These are phyloP conservation scores for Pterophyllum scalare DNA, from an alignment of 2,113 vertebrate species.

Conservation along the genomic window DNA sequence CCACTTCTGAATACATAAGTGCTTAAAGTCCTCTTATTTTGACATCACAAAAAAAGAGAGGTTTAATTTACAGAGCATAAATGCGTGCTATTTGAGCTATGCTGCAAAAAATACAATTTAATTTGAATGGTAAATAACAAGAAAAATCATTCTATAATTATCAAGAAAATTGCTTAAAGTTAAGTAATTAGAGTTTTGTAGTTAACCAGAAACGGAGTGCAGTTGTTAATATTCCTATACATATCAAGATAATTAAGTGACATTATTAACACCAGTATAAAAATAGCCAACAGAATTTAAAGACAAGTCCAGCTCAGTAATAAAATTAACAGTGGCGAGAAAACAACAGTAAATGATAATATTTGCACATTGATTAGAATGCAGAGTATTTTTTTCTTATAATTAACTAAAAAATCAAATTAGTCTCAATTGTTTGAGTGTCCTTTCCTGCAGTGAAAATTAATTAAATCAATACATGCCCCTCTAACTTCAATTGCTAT, in stretches of 20 bases:
- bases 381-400: constrained; percentile 43
- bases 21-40: neutral
- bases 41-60: neutral
- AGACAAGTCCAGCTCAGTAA: neutral
- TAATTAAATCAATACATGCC: constrained; percentile 64
- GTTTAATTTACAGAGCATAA: neutral
- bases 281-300: constrained; percentile 16
- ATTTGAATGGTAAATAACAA: neutral
- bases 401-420: constrained; percentile 70
- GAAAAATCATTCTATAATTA: accelerated
- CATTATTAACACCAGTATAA: constrained; percentile 5
- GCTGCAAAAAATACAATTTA: neutral
- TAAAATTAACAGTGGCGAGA: constrained; percentile 49
- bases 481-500: constrained; percentile 63
- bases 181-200: neutral
- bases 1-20: neutral
- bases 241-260: neutral
- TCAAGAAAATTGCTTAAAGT: neutral
- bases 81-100: neutral
- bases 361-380: constrained; percentile 70
- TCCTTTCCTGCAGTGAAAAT: constrained; percentile 60
- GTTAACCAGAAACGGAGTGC: neutral
- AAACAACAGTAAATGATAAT: constrained; percentile 22
- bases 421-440: constrained; percentile 66
- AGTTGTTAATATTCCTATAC: neutral